Evolutionary conservation across 2,113 vertebrate species (phyloP), one percentile per base, ranked within the genome.

Genomic region (Tauraco erythrolophus): DNA sequence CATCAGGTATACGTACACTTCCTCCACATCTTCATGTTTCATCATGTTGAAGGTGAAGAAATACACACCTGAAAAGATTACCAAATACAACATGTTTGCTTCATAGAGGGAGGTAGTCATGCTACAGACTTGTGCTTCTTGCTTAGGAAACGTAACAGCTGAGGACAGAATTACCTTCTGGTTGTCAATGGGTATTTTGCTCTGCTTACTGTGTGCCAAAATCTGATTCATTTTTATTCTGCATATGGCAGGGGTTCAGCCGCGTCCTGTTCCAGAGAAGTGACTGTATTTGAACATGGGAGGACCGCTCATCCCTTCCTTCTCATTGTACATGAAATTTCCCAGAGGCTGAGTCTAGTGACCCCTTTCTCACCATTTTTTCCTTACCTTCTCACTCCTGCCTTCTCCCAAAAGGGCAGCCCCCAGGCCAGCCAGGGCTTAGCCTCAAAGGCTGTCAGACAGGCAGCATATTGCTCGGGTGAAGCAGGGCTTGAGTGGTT

Each of bases 21-120:
- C 98, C 31, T 99, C 98, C 8, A 99, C 98, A 39, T 99, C 98
- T 95, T 99, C 98, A 4, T 99, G 98, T 94, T 99, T 99, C 98
- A 99, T 98, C 98, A 99, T 99, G 72, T 97, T 98, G 94, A 99
- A 99, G 84, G 98, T 98, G 90, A 99, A 99, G 98, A 98, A 99
- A 89, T 99, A 99, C 11, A 98, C 98, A 3, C 98, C 98, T 99
- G 97, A 46, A 97, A 98, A 91, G 48, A 37, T 81, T 62, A 85
- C 7, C 56, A 79, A 72, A 80, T 53, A 10, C 23, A 35, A 33
- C 1, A 4, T 14, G 33, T 82, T 93, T 66, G 4, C 37, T 57
- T 43, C 27, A 21, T 13, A 45, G 15, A 37, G n/a, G 35, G 17
- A 76, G 15, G 31, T 57, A 50, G 21, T 57, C n/a, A 39, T 57